Evolutionary conservation across 2,797 vertebrate species (phyloP), one percentile per base, ranked within the genome.

Genomic region (Crocodylus rhombifer): DNA sequence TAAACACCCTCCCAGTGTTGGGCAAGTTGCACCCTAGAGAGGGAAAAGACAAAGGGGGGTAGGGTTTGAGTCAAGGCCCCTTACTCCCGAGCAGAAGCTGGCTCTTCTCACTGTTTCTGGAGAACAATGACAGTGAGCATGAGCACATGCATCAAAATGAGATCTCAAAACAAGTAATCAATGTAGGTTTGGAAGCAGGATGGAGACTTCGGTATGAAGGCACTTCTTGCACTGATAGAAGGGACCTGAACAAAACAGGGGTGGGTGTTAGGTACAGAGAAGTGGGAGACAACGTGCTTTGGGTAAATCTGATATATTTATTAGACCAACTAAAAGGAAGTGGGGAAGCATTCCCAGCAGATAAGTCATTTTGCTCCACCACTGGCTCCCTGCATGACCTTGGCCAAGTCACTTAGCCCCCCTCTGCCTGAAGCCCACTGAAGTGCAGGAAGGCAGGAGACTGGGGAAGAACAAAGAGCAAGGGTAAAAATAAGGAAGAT

Each of bases 131-230:
- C 69, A 94, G 61, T 26, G 56, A 64, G 15, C 11, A 8, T 1
- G 1, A 91, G 14, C 0, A 9, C 16, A 81, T 85, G 23, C 2
- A 2, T 26, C 36, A 61, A 3, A 28, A 67, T 80, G 55, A 20
- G 5, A 2, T 2, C 36, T 77, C 73, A 20, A 86, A 84, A 61
- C 65, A 92, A 93, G 94, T 51, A 95, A 92, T 87, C 23, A 17
- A 93, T 17, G 86, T 25, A 78, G 23, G 15, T 7, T 13, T 63
- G 21, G 33, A 91, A 92, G 33, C 28, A 91, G 28, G 18, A 89
- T 2, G 30, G 71, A 82, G 26, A 10, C 61, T 67, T 2, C 33
- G 42, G 82, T 6, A 83, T 67, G 91, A 92, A 83, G 26, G 80
- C 21, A 57, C 2, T 62, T 51, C 42, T 13, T 63, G 28, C 6